Percentiles rank a stretch among this genome's conserved stretches.
Evolutionary conservation across 2,888 invertebrate genomes (phyloP).

Genomic region (Biston betularia): DNA sequence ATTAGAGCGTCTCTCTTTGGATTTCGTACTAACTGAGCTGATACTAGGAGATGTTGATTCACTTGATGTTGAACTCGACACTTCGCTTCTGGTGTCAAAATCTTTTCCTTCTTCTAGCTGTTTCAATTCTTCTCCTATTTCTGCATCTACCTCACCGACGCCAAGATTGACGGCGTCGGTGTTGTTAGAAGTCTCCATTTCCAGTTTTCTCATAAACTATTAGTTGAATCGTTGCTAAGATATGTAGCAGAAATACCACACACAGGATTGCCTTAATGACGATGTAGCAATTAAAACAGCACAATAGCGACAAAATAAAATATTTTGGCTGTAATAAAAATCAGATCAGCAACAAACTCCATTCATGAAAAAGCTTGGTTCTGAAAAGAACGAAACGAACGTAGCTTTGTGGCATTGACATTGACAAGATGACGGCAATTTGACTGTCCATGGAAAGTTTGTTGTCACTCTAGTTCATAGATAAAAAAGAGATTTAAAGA

Average conservation of each 20-base stretch:
- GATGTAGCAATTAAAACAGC: not conserved
- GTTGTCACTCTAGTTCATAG: not conserved
- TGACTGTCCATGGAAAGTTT: too few species aligned
- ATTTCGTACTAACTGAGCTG: conserved; percentile 91
- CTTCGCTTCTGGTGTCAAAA: conserved; percentile 95
- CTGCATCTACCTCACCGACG: conserved; percentile 89
- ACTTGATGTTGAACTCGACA: conserved; percentile 92
- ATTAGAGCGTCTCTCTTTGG: conserved; percentile 84
- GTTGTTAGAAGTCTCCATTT: conserved; percentile 84
- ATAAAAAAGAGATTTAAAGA: not conserved
- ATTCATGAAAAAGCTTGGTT: not conserved
- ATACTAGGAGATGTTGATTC: conserved; percentile 91
- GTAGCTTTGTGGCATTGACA: too few species aligned
- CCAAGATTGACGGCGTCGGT: conserved; percentile 88
- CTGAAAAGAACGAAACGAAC: not conserved
- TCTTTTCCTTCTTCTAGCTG: conserved; percentile 90
- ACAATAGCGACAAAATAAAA: not conserved
- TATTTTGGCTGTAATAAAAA: not conserved
- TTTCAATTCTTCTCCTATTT: conserved; percentile 93
- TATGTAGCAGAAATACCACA: not conserved
- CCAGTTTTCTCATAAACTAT: conserved; percentile 43
- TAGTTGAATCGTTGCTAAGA: conserved; percentile 13
- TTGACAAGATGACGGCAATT: too few species aligned
- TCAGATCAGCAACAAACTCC: not conserved
- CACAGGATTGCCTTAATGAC: not conserved